Conservation (phyloP, 2,797 vertebrate species). For the Chromis chromis region DNA sequence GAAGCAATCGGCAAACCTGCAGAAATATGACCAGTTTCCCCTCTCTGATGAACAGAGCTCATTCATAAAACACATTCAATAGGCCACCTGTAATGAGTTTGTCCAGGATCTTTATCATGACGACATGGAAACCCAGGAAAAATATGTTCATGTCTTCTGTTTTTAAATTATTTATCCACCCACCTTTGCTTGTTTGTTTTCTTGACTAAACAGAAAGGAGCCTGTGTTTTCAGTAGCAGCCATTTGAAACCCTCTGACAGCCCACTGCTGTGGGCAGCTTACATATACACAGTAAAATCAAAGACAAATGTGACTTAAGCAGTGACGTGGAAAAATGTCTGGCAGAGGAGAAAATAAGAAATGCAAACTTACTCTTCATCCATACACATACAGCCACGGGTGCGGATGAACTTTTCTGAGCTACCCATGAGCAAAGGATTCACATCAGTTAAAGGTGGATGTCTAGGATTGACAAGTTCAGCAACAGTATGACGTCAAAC, state of each 20-base stretch:
- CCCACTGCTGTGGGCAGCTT: constrained; percentile 45
- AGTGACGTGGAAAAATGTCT: constrained; percentile 33
- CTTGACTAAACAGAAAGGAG: constrained; percentile 41
- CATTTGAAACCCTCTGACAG: constrained; percentile 58
- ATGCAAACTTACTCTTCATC: constrained; percentile 17
- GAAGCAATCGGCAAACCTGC: neutral
- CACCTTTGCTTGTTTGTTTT: constrained; percentile 44
- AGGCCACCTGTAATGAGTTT: constrained; percentile 2
- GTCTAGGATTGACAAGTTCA: neutral
- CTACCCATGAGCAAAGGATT: constrained; percentile 16
- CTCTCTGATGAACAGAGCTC: neutral
- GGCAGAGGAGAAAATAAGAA: constrained; percentile 31
- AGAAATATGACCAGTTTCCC: neutral
- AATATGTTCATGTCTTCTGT: constrained; percentile 20
- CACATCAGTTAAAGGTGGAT: neutral
- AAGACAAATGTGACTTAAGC: constrained; percentile 51
- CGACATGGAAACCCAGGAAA: constrained; percentile 21
- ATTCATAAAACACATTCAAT: constrained; percentile 20
- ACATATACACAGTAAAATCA: constrained; percentile 28
- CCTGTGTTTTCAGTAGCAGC: constrained; percentile 31
- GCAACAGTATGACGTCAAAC: neutral
- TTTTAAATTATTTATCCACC: constrained; percentile 37
- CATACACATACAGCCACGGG: neutral
- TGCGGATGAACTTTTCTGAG: neutral
- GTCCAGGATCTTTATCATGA: constrained; percentile 25